Percentiles rank a stretch among this genome's conserved stretches.
phyloP scores from a whole-genome alignment of 2,888 invertebrate genomes.

The Teinopalpus imperialis region DNA sequence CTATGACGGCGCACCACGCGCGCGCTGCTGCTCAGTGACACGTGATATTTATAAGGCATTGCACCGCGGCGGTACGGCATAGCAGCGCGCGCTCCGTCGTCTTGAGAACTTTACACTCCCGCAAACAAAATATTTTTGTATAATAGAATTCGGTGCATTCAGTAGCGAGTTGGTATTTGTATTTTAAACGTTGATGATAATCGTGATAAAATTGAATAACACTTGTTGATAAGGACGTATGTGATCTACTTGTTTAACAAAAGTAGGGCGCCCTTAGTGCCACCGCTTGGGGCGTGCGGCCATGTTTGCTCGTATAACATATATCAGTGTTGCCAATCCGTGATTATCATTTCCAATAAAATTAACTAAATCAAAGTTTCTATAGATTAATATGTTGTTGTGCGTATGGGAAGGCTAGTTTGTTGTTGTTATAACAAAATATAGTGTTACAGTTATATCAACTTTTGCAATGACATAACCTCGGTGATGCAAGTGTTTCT shows the following conservation, averaged over 20 bases:
- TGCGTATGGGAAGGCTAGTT: too few relatives aligned
- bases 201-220: conserved; percentile 53
- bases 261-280: conserved; percentile 45
- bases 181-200: conserved; percentile 56
- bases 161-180: conserved; percentile 75
- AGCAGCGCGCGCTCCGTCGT: conserved; percentile 67
- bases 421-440: too few relatives aligned
- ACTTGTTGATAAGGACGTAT: conserved; percentile 57
- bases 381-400: too few relatives aligned
- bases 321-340: conserved; percentile 19
- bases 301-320: conserved; percentile 44
- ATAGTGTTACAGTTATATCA: too few relatives aligned
- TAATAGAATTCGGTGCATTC: conserved; percentile 75
- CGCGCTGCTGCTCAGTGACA: conserved; percentile 52
- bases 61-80: too few relatives aligned
- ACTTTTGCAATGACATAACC: too few relatives aligned
- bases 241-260: conserved; percentile 53
- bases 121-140: conserved; percentile 77
- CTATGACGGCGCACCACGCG: conserved; percentile 55
- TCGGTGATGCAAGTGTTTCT: too few relatives aligned
- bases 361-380: not conserved
- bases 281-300: conserved; percentile 73
- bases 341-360: not conserved
- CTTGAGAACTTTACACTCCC: conserved; percentile 67
- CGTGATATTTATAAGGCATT: not conserved